These are phyloP conservation scores for Camptogramma bilineatum DNA, from an alignment of 2,888 invertebrate species.

Conservation along the genomic window DNA sequence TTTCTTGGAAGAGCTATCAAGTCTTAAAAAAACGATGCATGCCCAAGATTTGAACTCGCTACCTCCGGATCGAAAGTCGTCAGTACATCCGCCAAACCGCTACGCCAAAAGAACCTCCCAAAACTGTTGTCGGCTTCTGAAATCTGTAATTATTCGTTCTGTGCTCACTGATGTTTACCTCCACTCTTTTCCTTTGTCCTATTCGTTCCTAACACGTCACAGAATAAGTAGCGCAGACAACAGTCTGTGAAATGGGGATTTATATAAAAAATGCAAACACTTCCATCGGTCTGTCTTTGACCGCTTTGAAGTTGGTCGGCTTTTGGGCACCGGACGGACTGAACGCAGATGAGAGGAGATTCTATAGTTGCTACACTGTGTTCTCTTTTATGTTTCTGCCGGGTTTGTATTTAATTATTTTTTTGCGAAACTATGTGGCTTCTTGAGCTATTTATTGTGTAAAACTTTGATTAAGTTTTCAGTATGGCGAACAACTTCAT, in stretches of 20 bases:
- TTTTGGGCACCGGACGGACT: conserved; percentile 69
- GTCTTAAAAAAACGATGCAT: too few species aligned
- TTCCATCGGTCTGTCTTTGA: conserved; percentile 66
- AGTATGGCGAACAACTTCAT: too few species aligned
- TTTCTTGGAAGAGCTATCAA: too few species aligned
- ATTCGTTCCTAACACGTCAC: conserved; percentile 5
- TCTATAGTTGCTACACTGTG: conserved; percentile 63
- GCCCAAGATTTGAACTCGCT: too few species aligned
- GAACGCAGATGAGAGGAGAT: conserved; percentile 36
- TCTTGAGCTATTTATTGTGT: too few species aligned
- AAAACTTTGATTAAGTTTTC: too few species aligned
- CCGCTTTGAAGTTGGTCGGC: conserved; percentile 64
- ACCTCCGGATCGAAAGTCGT: too few species aligned
- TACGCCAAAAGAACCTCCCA: neutral
- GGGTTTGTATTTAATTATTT: conserved; percentile 57
- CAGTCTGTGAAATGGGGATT: conserved; percentile 54
- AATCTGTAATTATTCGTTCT: conserved; percentile 51
- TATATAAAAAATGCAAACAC: conserved; percentile 62
- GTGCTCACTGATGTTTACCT: conserved; percentile 45
- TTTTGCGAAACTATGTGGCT: too few species aligned
- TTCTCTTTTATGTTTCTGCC: conserved; percentile 71
- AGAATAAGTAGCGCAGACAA: conserved; percentile 18
- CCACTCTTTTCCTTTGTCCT: conserved; percentile 31
- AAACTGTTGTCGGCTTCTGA: conserved; percentile 51
- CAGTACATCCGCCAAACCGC: neutral